Conservation (phyloP, 2,888 invertebrate genomes). For the Apotomis betuletana region DNA sequence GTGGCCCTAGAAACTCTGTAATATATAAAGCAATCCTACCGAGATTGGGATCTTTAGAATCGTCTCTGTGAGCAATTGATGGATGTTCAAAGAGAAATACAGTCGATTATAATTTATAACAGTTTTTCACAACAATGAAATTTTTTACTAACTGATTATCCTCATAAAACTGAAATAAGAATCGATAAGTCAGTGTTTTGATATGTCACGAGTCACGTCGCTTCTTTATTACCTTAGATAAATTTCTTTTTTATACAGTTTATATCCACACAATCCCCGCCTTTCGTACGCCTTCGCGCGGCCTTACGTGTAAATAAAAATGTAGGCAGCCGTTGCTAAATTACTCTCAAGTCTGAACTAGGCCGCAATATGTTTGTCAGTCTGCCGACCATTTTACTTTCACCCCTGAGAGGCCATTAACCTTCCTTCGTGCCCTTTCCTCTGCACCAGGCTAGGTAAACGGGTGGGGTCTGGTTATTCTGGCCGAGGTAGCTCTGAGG, state of each 20-base stretch:
- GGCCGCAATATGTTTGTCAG: slow-evolving; percentile 62
- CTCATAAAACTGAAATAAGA: too few species aligned
- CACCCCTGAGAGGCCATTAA: slow-evolving; percentile 65
- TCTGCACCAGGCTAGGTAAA: slow-evolving; percentile 44
- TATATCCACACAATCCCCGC: neutral
- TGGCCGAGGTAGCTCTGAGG: slow-evolving; percentile 58
- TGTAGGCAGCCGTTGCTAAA: slow-evolving; percentile 62
- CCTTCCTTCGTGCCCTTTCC: slow-evolving; percentile 56
- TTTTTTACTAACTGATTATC: too few species aligned
- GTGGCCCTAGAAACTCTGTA: too few species aligned
- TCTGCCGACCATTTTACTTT: slow-evolving; percentile 55
- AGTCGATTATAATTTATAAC: too few species aligned
- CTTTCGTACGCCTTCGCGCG: neutral
- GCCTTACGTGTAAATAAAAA: slow-evolving; percentile 44
- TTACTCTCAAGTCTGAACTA: slow-evolving; percentile 66
- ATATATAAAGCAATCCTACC: too few species aligned
- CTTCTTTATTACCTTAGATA: too few species aligned
- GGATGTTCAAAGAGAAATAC: too few species aligned
- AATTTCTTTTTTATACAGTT: neutral
- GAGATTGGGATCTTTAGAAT: too few species aligned
- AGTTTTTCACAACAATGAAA: too few species aligned
- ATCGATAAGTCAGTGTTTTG: too few species aligned
- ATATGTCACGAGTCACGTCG: too few species aligned
- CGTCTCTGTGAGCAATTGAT: too few species aligned
- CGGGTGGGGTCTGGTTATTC: slow-evolving; percentile 50